Evolutionary conservation across 2,888 invertebrate species (phyloP).

Genomic region (Zygogramma bicolorata): DNA sequence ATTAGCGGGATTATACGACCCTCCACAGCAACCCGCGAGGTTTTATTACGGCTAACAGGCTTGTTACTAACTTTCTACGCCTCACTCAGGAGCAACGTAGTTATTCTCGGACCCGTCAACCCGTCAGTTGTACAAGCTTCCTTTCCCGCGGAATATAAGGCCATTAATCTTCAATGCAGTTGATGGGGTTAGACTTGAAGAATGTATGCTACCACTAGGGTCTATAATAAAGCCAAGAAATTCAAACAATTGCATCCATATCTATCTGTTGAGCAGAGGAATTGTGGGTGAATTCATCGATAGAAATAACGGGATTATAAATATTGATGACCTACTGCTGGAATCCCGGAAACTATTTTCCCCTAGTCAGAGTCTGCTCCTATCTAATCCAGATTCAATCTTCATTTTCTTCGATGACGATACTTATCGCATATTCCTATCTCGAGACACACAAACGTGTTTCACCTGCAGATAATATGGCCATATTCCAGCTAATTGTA

Average conservation of each 20-base stretch:
- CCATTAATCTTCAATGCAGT: background rate
- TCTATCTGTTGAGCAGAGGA: background rate
- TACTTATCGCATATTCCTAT: background rate
- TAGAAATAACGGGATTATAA: background rate
- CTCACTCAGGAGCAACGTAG: too few relatives aligned
- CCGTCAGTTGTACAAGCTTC: background rate
- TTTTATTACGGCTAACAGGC: too few relatives aligned
- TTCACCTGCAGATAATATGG: background rate
- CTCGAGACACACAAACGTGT: background rate
- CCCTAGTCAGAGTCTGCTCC: background rate
- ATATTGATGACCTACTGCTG: background rate
- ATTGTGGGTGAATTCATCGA: background rate
- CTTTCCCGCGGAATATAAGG: background rate
- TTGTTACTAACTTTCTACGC: too few relatives aligned
- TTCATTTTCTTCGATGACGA: background rate
- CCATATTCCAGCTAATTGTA: background rate
- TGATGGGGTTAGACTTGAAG: slow-evolving; percentile 6
- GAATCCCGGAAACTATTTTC: background rate
- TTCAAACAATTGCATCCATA: slow-evolving; percentile 4
- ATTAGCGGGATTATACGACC: too few relatives aligned
- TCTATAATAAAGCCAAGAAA: background rate
- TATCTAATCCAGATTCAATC: background rate
- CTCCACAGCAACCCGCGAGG: too few relatives aligned
- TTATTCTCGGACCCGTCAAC: too few relatives aligned
- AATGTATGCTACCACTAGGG: background rate